phyloP scores from a whole-genome alignment of 2,797 vertebrate genomes.

The Falco rusticolus region DNA sequence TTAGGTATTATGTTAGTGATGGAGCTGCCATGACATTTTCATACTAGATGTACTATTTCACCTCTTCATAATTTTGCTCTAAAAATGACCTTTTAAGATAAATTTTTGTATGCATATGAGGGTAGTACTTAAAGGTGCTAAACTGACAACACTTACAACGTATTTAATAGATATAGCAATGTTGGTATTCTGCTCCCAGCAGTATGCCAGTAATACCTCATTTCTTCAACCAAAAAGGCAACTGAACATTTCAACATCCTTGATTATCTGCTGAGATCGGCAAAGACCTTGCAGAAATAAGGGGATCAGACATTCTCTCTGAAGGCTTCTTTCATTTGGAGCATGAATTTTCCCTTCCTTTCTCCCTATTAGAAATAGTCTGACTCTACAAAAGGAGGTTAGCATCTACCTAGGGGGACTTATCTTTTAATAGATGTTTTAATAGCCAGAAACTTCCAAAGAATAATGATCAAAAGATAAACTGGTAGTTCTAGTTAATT shows the following conservation, averaged over 20 bases:
- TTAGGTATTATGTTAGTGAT: background rate
- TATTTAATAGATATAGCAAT: background rate
- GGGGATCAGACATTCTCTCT: background rate
- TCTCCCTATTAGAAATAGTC: background rate
- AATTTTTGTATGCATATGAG: background rate
- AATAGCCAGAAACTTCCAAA: background rate
- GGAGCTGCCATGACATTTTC: background rate
- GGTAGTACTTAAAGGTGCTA: background rate
- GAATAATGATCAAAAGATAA: background rate
- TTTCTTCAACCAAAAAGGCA: conserved; percentile 13
- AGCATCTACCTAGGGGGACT: background rate
- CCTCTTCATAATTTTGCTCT: background rate
- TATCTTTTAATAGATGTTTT: background rate
- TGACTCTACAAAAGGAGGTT: background rate
- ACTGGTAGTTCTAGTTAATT: background rate
- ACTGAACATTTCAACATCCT: background rate
- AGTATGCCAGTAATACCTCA: background rate
- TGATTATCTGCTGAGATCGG: background rate
- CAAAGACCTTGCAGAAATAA: background rate
- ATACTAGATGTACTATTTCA: background rate
- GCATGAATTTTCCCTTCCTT: background rate
- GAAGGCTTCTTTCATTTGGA: background rate
- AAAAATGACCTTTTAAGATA: background rate
- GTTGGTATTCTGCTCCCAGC: background rate
- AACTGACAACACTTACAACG: background rate